phyloP scores from a whole-genome alignment of 2,797 vertebrate species.

The Ispidina picta region DNA sequence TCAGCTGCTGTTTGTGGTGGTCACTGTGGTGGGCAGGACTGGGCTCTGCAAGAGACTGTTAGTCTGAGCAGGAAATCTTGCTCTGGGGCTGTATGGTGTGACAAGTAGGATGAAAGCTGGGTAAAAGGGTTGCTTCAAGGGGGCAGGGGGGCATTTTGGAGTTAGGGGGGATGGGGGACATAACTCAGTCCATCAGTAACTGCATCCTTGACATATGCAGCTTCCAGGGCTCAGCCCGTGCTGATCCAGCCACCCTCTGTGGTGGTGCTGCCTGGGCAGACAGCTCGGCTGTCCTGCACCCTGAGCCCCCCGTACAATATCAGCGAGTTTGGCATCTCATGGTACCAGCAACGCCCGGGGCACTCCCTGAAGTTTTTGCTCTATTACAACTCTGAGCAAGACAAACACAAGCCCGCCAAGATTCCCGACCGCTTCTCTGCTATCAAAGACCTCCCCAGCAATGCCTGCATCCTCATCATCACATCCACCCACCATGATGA shows the following conservation, averaged over 20 bases:
- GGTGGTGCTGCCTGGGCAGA: conserved; percentile 67
- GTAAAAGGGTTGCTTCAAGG: background rate
- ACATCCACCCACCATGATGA: conserved; percentile 43
- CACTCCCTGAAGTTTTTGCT: conserved; percentile 60
- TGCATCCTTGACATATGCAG: background rate
- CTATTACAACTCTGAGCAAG: conserved; percentile 57
- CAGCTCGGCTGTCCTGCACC: conserved; percentile 54
- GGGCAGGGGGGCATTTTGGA: background rate
- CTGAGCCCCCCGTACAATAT: conserved; percentile 56
- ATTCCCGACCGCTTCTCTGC: conserved; percentile 70
- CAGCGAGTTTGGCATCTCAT: conserved; percentile 52
- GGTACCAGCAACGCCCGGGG: conserved; percentile 72
- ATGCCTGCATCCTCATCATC: conserved; percentile 71
- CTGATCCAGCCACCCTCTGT: background rate
- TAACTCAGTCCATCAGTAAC: background rate
- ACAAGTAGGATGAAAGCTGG: background rate
- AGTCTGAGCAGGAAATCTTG: rapidly evolving
- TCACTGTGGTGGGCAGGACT: background rate
- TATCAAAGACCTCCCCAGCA: conserved; percentile 17
- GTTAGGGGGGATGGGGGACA: background rate
- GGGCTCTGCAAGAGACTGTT: background rate
- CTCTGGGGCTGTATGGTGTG: background rate
- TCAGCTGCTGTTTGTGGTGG: background rate
- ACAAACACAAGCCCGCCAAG: conserved; percentile 3
- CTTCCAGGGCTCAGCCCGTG: background rate